Conservation (phyloP, 1,140 invertebrate genomes). For the Lordiphosa mommai region DNA sequence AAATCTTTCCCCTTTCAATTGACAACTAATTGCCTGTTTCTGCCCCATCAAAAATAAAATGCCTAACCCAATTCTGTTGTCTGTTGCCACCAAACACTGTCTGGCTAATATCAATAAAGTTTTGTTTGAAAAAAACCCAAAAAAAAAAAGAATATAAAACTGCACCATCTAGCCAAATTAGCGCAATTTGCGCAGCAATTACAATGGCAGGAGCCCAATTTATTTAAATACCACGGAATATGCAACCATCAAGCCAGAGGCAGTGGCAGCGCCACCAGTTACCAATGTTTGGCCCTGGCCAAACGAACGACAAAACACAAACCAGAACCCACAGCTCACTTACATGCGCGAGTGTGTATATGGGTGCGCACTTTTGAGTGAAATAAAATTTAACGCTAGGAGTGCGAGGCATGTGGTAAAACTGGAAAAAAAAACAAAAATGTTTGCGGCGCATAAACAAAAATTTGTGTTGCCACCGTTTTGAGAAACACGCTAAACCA, state of each 20-base stretch:
- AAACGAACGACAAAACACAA: slow-evolving; percentile 16
- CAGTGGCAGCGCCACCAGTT: slow-evolving; percentile 16
- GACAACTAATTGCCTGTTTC: no score
- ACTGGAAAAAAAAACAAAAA: slow-evolving; percentile 26
- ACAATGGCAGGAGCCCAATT: slow-evolving; percentile 50
- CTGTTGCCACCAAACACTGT: slow-evolving; percentile 20
- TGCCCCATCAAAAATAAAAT: not conserved
- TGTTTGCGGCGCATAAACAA: slow-evolving; percentile 76
- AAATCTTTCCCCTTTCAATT: no score
- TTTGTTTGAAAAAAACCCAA: slow-evolving; percentile 5
- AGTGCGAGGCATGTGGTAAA: slow-evolving; percentile 39
- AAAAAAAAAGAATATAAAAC: slow-evolving; percentile 18
- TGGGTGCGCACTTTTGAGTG: slow-evolving; percentile 48
- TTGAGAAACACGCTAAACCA: slow-evolving; percentile 68
- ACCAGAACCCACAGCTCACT: slow-evolving; percentile 42
- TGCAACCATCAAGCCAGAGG: slow-evolving; percentile 53
- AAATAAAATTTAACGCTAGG: slow-evolving; percentile 73
- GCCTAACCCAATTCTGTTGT: slow-evolving; percentile 22
- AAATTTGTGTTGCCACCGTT: slow-evolving; percentile 57
- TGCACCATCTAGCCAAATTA: slow-evolving; percentile 60
- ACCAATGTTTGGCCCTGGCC: slow-evolving; percentile 3
- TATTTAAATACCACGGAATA: slow-evolving; percentile 55
- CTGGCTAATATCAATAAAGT: slow-evolving; percentile 57
- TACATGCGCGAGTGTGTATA: slow-evolving; percentile 26
- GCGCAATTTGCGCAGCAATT: slow-evolving; percentile 65